phyloP scores from a whole-genome alignment of 2,888 invertebrate genomes.

The Thymelicus sylvestris region DNA sequence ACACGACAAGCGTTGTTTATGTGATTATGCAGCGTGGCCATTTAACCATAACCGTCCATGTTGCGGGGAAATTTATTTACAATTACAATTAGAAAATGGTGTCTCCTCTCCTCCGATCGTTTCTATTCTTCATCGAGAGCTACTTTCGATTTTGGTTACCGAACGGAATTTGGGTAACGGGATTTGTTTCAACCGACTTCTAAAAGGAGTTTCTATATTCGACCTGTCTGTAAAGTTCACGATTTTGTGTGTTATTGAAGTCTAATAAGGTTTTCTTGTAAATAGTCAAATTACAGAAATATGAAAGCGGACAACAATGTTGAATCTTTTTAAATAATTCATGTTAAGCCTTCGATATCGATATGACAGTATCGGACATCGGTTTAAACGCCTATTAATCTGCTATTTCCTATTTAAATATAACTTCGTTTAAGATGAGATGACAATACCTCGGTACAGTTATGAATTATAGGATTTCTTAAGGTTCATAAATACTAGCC shows the following conservation, averaged over 20 bases:
- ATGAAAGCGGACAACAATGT: neutral
- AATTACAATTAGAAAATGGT: constrained; percentile 31
- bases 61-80: constrained; percentile 36
- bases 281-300: neutral
- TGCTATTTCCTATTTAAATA: neutral
- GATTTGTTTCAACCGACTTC: too few species aligned
- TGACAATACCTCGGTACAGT: too few species aligned
- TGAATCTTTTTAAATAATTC: too few species aligned
- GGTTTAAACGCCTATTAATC: neutral
- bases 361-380: neutral
- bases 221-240: too few species aligned
- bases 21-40: constrained; percentile 40
- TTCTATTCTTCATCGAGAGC: constrained; percentile 5
- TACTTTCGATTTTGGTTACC: constrained; percentile 13
- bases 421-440: neutral
- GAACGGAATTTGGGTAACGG: neutral
- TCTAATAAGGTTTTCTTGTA: too few species aligned
- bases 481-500: too few species aligned
- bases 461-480: too few species aligned
- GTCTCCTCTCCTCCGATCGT: constrained; percentile 12
- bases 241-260: too few species aligned
- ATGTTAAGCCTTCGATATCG: too few species aligned
- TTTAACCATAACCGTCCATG: constrained; percentile 39
- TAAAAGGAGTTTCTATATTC: too few species aligned
- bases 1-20: constrained; percentile 32